phyloP scores from a whole-genome alignment of 1,140 invertebrate genomes.

The Andricus grossulariae region DNA sequence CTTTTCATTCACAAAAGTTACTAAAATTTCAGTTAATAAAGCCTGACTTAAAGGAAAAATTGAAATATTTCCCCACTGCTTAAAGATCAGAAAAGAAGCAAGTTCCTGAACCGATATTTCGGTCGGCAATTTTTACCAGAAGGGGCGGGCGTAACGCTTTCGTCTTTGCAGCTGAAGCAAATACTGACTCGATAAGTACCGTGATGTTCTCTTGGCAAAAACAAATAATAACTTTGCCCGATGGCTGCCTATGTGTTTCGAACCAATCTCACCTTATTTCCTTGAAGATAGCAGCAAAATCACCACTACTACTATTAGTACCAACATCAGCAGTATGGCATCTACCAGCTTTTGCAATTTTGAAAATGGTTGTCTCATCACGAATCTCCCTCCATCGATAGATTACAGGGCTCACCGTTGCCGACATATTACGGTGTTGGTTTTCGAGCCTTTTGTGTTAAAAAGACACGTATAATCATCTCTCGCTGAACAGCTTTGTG shows the following conservation, averaged over 20 bases:
- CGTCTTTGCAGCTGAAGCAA: constrained; percentile 63
- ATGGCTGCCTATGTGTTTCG: constrained; percentile 32
- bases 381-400: constrained; percentile 57
- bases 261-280: constrained; percentile 67
- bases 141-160: background rate
- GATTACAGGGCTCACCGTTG: constrained; percentile 74
- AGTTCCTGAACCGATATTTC: background rate
- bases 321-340: constrained; percentile 49
- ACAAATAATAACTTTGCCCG: constrained; percentile 71
- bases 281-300: constrained; percentile 50
- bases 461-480: constrained; percentile 76
- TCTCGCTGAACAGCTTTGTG: constrained; percentile 52
- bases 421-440: constrained; percentile 76
- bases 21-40: too few relatives aligned
- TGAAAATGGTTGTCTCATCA: constrained; percentile 75
- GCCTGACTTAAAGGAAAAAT: too few relatives aligned
- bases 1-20: too few relatives aligned
- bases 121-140: background rate
- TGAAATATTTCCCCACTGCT: too few relatives aligned
- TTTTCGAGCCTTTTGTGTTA: constrained; percentile 78
- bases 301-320: constrained; percentile 50
- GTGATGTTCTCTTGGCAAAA: constrained; percentile 67
- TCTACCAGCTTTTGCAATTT: constrained; percentile 71
- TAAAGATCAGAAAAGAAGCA: too few relatives aligned
- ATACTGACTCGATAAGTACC: constrained; percentile 68